Conservation (phyloP, 2,797 vertebrate genomes). For the Bradypodion pumilum region DNA sequence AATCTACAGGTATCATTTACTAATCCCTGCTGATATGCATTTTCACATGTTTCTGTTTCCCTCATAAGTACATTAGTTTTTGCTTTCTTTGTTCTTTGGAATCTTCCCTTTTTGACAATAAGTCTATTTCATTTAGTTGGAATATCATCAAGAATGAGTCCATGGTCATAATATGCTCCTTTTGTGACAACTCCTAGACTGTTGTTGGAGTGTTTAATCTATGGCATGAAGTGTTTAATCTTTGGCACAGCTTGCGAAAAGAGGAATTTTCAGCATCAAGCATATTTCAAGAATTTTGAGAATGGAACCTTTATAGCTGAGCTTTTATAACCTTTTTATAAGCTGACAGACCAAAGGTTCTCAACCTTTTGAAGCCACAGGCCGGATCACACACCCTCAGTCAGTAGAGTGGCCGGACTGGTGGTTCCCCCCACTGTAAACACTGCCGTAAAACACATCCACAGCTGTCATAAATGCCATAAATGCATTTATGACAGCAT, state of each 20-base stretch:
- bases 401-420: too few species aligned
- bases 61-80: too few species aligned
- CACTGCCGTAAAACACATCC: too few species aligned
- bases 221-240: neutral
- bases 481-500: too few species aligned
- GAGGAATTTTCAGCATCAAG: neutral
- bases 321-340: too few species aligned
- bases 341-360: too few species aligned
- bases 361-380: too few species aligned
- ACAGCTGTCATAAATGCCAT: too few species aligned
- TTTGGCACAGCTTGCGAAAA: neutral
- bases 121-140: neutral
- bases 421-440: too few species aligned
- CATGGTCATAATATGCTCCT: slow-evolving; percentile 14
- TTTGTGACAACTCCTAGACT: neutral
- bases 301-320: neutral
- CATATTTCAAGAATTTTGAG: neutral
- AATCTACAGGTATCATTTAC: neutral
- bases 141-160: slow-evolving; percentile 17
- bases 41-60: neutral
- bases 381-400: too few species aligned
- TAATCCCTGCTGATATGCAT: neutral
- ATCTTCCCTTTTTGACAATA: slow-evolving; percentile 29
- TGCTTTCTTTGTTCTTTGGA: slow-evolving; percentile 14
- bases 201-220: neutral